phyloP scores from a whole-genome alignment of 2,113 vertebrate genomes.

The Tragelaphus imberbis region DNA sequence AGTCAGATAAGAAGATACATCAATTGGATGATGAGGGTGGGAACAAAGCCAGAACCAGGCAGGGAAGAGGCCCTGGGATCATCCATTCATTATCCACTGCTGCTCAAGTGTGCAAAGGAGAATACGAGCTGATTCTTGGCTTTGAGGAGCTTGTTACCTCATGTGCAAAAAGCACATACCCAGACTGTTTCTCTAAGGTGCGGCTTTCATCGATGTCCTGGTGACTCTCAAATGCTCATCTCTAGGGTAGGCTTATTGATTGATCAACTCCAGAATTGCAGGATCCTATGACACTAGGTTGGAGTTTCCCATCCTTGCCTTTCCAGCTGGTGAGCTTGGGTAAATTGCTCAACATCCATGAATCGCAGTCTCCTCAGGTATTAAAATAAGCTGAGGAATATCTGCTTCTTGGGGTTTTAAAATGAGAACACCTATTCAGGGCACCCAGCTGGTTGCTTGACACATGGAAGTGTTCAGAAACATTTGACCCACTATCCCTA shows the following conservation, averaged over 20 bases:
- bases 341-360: neutral
- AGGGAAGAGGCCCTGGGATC: neutral
- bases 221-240: neutral
- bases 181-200: neutral
- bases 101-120: neutral
- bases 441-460: too few species aligned
- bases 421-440: neutral
- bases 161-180: neutral
- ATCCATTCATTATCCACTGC: neutral
- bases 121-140: neutral
- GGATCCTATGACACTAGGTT: neutral
- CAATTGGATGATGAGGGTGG: neutral
- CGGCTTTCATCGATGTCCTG: too few species aligned
- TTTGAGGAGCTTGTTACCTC: neutral
- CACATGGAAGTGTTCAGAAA: neutral
- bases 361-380: neutral
- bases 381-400: neutral
- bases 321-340: neutral
- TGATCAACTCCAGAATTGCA: neutral
- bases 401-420: neutral
- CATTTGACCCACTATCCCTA: neutral
- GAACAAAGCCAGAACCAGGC: neutral
- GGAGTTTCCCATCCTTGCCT: neutral
- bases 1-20: rapidly evolving
- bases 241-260: neutral